Conservation (phyloP, 2,888 invertebrate genomes). For the Ormyrus rosae region DNA sequence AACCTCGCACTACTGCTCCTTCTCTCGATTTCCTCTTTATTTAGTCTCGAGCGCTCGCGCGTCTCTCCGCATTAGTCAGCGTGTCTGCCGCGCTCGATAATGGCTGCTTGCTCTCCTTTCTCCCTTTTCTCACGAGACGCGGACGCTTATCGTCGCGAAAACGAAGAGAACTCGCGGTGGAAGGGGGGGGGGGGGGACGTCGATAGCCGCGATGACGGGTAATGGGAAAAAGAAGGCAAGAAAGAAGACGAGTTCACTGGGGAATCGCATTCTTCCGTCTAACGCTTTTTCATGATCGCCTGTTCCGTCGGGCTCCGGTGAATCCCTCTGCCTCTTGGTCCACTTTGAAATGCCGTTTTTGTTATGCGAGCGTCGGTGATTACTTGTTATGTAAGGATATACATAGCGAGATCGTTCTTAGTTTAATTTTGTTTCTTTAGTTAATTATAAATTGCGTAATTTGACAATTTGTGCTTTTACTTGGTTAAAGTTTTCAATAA, state of each 20-base stretch:
- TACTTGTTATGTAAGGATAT: no score
- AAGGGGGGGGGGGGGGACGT: no score
- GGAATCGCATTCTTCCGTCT: background rate
- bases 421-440: no score
- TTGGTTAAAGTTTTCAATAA: no score
- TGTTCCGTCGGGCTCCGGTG: background rate
- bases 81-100: slow-evolving; percentile 50
- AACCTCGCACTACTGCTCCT: background rate
- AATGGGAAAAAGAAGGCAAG: slow-evolving; percentile 46
- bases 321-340: no score
- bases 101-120: slow-evolving; percentile 18
- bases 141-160: no score
- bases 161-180: no score
- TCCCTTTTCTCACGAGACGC: background rate
- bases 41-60: slow-evolving; percentile 32
- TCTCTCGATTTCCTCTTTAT: slow-evolving; percentile 64
- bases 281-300: background rate
- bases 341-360: slow-evolving; percentile 59
- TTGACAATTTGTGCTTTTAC: no score
- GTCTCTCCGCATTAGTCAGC: slow-evolving; percentile 50
- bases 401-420: no score
- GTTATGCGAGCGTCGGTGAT: background rate
- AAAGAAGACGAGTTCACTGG: background rate
- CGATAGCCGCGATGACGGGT: no score
- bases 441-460: no score